Conservation (phyloP, 2,888 invertebrate species). For the Eledone cirrhosa region DNA sequence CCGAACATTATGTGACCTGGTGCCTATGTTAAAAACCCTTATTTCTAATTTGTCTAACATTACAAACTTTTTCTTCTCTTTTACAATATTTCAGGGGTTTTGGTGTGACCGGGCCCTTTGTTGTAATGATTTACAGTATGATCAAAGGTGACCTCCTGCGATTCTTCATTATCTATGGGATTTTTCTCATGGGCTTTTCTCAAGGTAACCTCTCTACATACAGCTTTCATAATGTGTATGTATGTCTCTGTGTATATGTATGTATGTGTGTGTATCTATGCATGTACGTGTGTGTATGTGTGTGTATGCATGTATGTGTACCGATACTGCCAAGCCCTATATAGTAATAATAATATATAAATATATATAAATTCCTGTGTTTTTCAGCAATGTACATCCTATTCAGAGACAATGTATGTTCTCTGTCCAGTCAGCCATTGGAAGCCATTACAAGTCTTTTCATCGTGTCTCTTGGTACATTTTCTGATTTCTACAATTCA, state of each 20-base stretch:
- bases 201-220: constrained; percentile 80
- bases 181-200: constrained; percentile 97
- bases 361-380: not conserved
- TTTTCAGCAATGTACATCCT: constrained; percentile 67
- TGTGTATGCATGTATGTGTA: too few relatives aligned
- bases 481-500: constrained; percentile 91
- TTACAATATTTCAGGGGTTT: constrained; percentile 77
- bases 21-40: not conserved
- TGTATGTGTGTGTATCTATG: too few relatives aligned
- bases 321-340: too few relatives aligned
- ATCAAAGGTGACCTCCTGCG: constrained; percentile 93
- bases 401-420: constrained; percentile 60
- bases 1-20: not conserved
- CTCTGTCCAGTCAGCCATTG: constrained; percentile 75
- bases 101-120: constrained; percentile 98
- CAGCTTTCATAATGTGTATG: too few relatives aligned
- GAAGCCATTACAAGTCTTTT: constrained; percentile 98
- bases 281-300: too few relatives aligned
- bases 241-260: too few relatives aligned
- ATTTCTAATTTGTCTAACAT: not conserved
- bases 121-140: constrained; percentile 99
- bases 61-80: not conserved
- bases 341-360: too few relatives aligned
- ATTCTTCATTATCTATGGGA: constrained; percentile 94
- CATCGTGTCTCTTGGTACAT: constrained; percentile 96